A percentile compares a stretch with the other conserved stretches of the same genome.
phyloP scores from a whole-genome alignment of 2,113 vertebrate species.

The Odocoileus hemionus region DNA sequence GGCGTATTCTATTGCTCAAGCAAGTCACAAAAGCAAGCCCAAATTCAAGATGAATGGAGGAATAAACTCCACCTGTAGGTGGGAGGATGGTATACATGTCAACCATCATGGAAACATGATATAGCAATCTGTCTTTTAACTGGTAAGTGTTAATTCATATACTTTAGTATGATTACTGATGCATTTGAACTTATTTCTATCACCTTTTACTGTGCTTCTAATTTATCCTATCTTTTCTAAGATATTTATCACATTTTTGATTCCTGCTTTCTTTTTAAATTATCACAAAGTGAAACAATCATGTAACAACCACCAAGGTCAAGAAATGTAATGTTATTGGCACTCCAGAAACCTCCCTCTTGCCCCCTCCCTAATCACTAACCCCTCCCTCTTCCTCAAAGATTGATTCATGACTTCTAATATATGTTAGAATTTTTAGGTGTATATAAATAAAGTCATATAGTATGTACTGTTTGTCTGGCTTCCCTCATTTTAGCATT shows the following conservation, averaged over 20 bases:
- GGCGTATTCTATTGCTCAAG: not conserved
- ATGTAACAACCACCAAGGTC: not conserved
- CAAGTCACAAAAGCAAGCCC: not conserved
- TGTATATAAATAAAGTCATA: not conserved
- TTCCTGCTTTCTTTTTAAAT: constrained; percentile 13
- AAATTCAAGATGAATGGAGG: not conserved
- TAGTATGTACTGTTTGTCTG: not conserved
- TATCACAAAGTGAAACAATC: not conserved
- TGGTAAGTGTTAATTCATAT: not conserved
- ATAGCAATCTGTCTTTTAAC: constrained; percentile 2
- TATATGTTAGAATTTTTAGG: not conserved
- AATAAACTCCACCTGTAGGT: not conserved
- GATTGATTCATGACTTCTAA: not conserved
- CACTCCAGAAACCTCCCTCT: not conserved
- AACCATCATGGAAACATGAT: not conserved
- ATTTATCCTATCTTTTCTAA: not conserved
- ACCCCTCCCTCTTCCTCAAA: not conserved
- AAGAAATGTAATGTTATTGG: not conserved
- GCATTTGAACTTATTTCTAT: constrained; percentile 5
- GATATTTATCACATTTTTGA: constrained; percentile 8
- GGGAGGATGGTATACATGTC: not conserved
- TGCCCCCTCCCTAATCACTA: not conserved
- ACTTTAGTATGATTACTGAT: not conserved
- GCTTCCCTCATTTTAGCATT: not conserved
- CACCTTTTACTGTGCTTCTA: not conserved